phyloP scores from a whole-genome alignment of 2,113 vertebrate genomes.

The Amazona vittata region DNA sequence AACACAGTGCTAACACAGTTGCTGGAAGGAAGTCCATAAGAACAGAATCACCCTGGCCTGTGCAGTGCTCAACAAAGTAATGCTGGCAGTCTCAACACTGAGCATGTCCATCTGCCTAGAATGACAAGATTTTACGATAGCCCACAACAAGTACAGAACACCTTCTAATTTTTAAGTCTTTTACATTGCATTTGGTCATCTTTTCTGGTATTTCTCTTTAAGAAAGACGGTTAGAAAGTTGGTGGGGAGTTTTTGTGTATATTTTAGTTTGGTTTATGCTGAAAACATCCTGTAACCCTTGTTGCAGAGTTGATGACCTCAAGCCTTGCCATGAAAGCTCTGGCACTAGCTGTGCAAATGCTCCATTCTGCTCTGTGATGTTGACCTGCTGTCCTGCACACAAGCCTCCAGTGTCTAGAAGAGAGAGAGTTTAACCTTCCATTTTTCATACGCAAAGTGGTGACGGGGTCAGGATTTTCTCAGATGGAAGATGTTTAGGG shows the following conservation, averaged over 20 bases:
- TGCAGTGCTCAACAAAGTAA: not conserved
- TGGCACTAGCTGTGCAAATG: not conserved
- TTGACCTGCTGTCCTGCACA: not conserved
- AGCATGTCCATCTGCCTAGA: not conserved
- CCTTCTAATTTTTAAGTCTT: not conserved
- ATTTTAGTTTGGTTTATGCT: not conserved
- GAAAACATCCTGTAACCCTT: not conserved
- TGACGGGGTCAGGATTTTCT: slow-evolving; percentile 15
- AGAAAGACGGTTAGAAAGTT: not conserved
- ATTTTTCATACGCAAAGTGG: not conserved
- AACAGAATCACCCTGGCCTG: not conserved
- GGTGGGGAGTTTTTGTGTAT: not conserved
- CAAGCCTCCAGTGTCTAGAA: not conserved
- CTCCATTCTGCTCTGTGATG: slow-evolving; percentile 12
- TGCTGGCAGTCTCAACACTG: not conserved
- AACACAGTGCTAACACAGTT: not conserved
- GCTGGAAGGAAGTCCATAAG: not conserved
- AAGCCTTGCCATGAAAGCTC: not conserved
- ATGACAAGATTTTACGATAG: not conserved
- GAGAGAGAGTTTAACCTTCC: not conserved
- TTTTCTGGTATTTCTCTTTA: not conserved
- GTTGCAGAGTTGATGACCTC: not conserved
- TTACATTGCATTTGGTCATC: not conserved
- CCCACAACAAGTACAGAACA: not conserved
- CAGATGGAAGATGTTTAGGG: not conserved